These are phyloP conservation scores for Drosophila cardini DNA, from an alignment of 1,140 invertebrate species.

Conservation along the genomic window DNA sequence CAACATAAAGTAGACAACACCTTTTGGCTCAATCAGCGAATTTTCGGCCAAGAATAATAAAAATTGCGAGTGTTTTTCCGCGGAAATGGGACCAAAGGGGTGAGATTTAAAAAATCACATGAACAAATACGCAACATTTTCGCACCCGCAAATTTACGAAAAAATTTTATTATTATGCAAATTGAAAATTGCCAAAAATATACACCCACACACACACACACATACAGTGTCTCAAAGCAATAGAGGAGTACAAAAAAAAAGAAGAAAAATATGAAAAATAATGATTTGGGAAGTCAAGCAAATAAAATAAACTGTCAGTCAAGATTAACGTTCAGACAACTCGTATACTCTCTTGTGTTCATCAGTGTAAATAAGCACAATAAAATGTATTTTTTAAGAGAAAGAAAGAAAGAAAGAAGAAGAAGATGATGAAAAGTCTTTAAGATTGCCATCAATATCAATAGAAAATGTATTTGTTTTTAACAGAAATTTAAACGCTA, in stretches of 20 bases:
- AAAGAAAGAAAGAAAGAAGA: too few species aligned
- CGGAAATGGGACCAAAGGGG: not conserved
- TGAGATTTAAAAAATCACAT: not conserved
- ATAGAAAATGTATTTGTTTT: not conserved
- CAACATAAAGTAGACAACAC: not conserved
- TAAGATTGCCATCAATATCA: conserved; percentile 7
- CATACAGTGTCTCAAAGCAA: too few species aligned
- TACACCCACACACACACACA: too few species aligned
- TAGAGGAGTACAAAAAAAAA: too few species aligned
- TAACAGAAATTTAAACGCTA: conserved; percentile 82
- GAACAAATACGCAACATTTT: not conserved
- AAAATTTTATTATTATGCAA: conserved; percentile 3
- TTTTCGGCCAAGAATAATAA: conserved; percentile 11
- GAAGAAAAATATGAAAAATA: not conserved
- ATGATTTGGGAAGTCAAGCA: not conserved
- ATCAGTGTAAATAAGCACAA: not conserved
- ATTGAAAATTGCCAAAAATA: conserved; percentile 1
- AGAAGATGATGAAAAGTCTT: not conserved
- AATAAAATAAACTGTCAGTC: not conserved
- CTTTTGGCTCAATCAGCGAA: conserved; percentile 5
- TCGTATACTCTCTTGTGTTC: too few species aligned
- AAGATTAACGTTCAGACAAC: not conserved
- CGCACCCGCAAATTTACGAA: not conserved
- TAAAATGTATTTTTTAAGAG: not conserved
- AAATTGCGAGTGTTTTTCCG: conserved; percentile 6